These are phyloP conservation scores for Ryuthela nishihirai DNA, from an alignment of 2,888 invertebrate species.

Conservation along the genomic window DNA sequence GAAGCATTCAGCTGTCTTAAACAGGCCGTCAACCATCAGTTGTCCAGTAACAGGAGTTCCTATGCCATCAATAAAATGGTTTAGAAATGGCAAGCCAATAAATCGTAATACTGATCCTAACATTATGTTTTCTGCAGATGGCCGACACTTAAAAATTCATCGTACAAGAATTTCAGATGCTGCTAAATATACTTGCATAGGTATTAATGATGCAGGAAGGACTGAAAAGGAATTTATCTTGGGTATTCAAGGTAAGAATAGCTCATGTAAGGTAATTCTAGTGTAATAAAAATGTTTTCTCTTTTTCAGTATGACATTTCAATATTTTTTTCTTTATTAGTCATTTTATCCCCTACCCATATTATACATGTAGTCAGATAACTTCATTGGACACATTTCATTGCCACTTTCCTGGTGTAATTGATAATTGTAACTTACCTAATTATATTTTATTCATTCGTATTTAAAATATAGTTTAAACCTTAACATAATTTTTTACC, in stretches of 20 bases:
- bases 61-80: conserved; percentile 47
- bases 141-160: conserved; percentile 17
- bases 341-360: background rate
- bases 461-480: background rate
- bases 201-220: conserved; percentile 46
- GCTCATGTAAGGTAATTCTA: background rate
- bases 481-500: background rate
- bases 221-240: conserved; percentile 41
- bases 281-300: background rate
- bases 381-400: too few relatives aligned
- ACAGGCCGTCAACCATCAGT: conserved; percentile 25
- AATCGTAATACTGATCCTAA: conserved; percentile 41
- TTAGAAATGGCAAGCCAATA: conserved; percentile 41
- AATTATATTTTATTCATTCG: background rate
- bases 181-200: conserved; percentile 43
- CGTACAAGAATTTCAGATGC: conserved; percentile 19
- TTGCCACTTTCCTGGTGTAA: background rate
- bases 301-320: background rate
- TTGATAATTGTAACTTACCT: background rate
- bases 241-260: conserved; percentile 27
- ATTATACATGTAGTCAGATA: background rate
- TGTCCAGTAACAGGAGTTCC: conserved; percentile 44
- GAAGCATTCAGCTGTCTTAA: conserved; percentile 20
- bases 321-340: background rate
- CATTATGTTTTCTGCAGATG: conserved; percentile 21